Conservation (phyloP, 37 sponge, comb jelly and placozoan species). For the Bolinopsis microptera region DNA sequence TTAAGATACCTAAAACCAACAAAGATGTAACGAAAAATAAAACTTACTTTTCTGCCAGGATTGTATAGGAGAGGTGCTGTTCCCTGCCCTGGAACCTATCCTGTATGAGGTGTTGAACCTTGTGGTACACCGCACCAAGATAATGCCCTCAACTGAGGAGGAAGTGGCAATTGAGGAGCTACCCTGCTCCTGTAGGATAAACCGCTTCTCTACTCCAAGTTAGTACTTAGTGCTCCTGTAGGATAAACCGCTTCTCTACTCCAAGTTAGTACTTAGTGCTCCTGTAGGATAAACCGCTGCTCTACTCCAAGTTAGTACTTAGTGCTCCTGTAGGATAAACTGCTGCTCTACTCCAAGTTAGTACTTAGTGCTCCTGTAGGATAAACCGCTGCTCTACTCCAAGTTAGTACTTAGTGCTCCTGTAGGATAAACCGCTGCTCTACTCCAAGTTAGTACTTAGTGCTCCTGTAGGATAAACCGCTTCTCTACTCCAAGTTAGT, state of each 20-base stretch:
- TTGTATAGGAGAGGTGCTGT: conserved; percentile 24
- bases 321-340: not conserved
- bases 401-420: not conserved
- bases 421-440: not conserved
- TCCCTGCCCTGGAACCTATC: conserved; percentile 38
- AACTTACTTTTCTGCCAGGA: too few species aligned
- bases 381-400: not conserved
- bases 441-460: not conserved
- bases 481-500: too few species aligned
- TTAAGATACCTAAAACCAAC: too few species aligned
- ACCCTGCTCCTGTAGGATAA: conserved; percentile 31
- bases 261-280: not conserved
- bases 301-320: not conserved
- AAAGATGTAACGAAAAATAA: too few species aligned
- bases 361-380: not conserved
- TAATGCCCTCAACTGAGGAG: conserved; percentile 35
- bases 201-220: conserved; percentile 53
- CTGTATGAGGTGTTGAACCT: not conserved
- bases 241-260: not conserved
- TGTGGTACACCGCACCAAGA: not conserved
- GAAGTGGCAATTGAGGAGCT: conserved; percentile 43
- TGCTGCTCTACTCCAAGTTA: not conserved
- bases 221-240: not conserved
- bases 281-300: not conserved
- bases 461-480: too few species aligned